Evolutionary conservation across 2,113 vertebrate species (phyloP).

Genomic region (Hippocampus barbouri): DNA sequence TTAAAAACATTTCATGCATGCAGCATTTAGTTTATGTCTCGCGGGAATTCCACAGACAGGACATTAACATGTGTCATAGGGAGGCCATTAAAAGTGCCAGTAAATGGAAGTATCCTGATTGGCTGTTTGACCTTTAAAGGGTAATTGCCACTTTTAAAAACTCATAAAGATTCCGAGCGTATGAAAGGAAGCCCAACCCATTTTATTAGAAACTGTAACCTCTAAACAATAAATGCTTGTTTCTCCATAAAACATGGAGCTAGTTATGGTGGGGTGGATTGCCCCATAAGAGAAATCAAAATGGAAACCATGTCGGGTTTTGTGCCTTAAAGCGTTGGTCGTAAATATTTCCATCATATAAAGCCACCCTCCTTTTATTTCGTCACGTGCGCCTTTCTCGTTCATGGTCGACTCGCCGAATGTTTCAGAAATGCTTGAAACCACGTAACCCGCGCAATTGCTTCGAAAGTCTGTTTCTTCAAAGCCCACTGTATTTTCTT

Average conservation of each 20-base stretch:
- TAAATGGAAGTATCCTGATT: constrained; percentile 60
- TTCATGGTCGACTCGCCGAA: constrained; percentile 32
- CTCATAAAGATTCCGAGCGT: constrained; percentile 57
- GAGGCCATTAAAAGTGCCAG: constrained; percentile 61
- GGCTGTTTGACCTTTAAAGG: constrained; percentile 75
- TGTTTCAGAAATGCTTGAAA: constrained; percentile 18
- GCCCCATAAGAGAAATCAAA: constrained; percentile 51
- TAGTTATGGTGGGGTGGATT: constrained; percentile 41
- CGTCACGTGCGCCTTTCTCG: constrained; percentile 40
- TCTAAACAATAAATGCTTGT: constrained; percentile 62
- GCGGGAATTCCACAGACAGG: constrained; percentile 24
- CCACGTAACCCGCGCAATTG: constrained; percentile 29
- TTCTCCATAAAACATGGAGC: constrained; percentile 57
- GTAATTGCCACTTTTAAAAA: constrained; percentile 72
- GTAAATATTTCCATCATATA: constrained; percentile 58
- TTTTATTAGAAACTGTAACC: constrained; percentile 65
- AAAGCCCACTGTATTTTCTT: constrained; percentile 32
- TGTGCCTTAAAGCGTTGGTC: constrained; percentile 30
- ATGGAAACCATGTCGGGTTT: constrained; percentile 36
- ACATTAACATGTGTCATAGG: constrained; percentile 46
- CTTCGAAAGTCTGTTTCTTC: constrained; percentile 10
- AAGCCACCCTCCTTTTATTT: constrained; percentile 31
- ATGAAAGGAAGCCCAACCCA: constrained; percentile 50
- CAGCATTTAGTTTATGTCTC: constrained; percentile 24
- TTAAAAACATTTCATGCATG: constrained; percentile 2